A percentile compares a stretch with the other conserved stretches of the same genome.
These are phyloP conservation scores for Drosophila subsilvestris DNA, from an alignment of 2,888 invertebrate genomes.

Conservation along the genomic window DNA sequence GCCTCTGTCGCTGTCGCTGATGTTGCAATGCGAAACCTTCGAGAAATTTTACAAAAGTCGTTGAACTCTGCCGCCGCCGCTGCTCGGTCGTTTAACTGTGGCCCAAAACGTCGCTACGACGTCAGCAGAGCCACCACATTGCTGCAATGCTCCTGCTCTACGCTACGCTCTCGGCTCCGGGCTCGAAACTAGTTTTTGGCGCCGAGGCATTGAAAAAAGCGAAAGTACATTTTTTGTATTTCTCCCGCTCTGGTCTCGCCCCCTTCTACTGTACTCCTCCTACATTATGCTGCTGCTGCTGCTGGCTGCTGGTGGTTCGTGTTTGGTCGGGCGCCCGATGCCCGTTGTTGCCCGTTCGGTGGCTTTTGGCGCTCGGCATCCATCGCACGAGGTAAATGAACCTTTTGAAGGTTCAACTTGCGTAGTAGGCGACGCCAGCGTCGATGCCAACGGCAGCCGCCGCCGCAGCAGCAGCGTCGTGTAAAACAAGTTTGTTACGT, in stretches of 20 bases:
- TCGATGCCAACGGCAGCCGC: slow-evolving; percentile 13
- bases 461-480: slow-evolving; percentile 25
- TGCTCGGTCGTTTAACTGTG: slow-evolving; percentile 60
- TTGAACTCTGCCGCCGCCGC: slow-evolving; percentile 76
- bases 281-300: slow-evolving; percentile 15
- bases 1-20: slow-evolving; percentile 47
- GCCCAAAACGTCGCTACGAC: slow-evolving; percentile 52
- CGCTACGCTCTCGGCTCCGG: slow-evolving; percentile 25
- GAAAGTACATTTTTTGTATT: slow-evolving; percentile 82
- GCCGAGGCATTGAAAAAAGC: slow-evolving; percentile 84
- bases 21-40: slow-evolving; percentile 83
- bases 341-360: slow-evolving; percentile 17
- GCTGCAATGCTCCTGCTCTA: slow-evolving; percentile 57
- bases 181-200: slow-evolving; percentile 74
- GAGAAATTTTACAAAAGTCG: slow-evolving; percentile 82
- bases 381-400: slow-evolving; percentile 81
- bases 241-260: slow-evolving; percentile 10
- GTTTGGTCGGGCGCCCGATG: slow-evolving; percentile 21
- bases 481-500: slow-evolving; percentile 81
- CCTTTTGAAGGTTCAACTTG: slow-evolving; percentile 84
- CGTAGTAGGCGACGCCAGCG: slow-evolving; percentile 71
- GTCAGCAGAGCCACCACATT: slow-evolving; percentile 43
- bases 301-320: slow-evolving; percentile 19
- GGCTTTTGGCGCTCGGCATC: slow-evolving; percentile 26
- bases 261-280: neutral